Conservation (phyloP, 2,888 invertebrate genomes). For the Ectropis crepuscularia region DNA sequence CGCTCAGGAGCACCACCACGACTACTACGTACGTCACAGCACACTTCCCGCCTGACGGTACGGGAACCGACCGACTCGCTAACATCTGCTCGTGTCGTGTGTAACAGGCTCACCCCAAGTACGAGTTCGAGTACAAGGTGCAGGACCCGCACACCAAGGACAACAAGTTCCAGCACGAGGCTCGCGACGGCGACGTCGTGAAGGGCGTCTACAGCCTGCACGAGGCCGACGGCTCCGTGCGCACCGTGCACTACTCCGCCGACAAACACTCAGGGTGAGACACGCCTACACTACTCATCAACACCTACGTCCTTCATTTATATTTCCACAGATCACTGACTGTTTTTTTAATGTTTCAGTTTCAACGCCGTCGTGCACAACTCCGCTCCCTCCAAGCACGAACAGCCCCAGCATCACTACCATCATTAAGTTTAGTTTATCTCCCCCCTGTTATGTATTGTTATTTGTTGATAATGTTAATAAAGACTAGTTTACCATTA, state of each 20-base stretch:
- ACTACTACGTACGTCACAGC: conserved; percentile 52
- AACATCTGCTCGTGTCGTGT: conserved; percentile 34
- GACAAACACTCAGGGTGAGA: conserved; percentile 81
- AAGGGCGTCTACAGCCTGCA: conserved; percentile 85
- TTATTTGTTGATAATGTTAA: conserved; percentile 36
- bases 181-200: conserved; percentile 79
- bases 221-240: conserved; percentile 83
- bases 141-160: conserved; percentile 84
- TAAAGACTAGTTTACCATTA: conserved; percentile 41
- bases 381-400: conserved; percentile 62
- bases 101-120: conserved; percentile 76
- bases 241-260: conserved; percentile 82
- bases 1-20: conserved; percentile 38
- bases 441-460: conserved; percentile 32
- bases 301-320: no score
- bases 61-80: no score
- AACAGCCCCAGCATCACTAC: conserved; percentile 48
- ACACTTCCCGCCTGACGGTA: no score
- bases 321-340: no score
- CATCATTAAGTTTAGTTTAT: conserved; percentile 52
- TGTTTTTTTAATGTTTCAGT: conserved; percentile 54
- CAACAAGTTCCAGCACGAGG: conserved; percentile 82
- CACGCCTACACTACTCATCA: no score
- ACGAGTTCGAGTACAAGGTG: conserved; percentile 81
- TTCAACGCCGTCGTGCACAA: conserved; percentile 82